These are phyloP conservation scores for Lepus europaeus DNA, from an alignment of 2,113 vertebrate species.

Conservation along the genomic window DNA sequence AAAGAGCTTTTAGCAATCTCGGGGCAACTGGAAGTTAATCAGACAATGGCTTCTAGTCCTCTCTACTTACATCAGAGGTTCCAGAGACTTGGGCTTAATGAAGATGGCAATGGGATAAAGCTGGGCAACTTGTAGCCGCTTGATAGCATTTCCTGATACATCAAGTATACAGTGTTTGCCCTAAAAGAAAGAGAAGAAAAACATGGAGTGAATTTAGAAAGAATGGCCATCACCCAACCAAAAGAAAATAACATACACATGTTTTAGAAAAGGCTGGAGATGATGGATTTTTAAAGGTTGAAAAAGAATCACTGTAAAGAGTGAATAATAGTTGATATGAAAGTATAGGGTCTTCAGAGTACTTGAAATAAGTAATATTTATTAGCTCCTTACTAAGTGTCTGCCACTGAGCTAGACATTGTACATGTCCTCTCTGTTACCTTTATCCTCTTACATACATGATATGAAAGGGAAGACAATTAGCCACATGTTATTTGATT, in stretches of 20 bases:
- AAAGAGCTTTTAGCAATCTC: not conserved
- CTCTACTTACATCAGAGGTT: slow-evolving; percentile 97
- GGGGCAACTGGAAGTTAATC: not conserved
- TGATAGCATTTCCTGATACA: slow-evolving; percentile 99
- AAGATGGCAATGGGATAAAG: slow-evolving; percentile 99
- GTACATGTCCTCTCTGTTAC: not conserved
- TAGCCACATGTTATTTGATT: not conserved
- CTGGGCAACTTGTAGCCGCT: slow-evolving; percentile 98
- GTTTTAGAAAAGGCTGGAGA: not conserved
- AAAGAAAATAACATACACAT: not conserved
- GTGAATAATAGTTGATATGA: slow-evolving; percentile 15
- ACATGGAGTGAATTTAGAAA: slow-evolving; percentile 69
- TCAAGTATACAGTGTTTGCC: slow-evolving; percentile 99
- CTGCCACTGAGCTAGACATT: not conserved
- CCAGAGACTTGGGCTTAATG: slow-evolving; percentile 96
- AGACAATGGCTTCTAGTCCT: not conserved
- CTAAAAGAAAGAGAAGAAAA: slow-evolving; percentile 87
- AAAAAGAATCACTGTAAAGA: not conserved
- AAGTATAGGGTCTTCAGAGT: not conserved
- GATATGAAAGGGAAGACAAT: not conserved
- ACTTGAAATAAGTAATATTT: not conserved
- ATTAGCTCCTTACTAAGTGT: not conserved
- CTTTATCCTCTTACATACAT: slow-evolving; percentile 31
- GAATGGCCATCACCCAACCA: slow-evolving; percentile 41
- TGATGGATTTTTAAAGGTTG: not conserved